phyloP scores from a whole-genome alignment of 2,888 invertebrate species.

The Rugalucina vietnamica region DNA sequence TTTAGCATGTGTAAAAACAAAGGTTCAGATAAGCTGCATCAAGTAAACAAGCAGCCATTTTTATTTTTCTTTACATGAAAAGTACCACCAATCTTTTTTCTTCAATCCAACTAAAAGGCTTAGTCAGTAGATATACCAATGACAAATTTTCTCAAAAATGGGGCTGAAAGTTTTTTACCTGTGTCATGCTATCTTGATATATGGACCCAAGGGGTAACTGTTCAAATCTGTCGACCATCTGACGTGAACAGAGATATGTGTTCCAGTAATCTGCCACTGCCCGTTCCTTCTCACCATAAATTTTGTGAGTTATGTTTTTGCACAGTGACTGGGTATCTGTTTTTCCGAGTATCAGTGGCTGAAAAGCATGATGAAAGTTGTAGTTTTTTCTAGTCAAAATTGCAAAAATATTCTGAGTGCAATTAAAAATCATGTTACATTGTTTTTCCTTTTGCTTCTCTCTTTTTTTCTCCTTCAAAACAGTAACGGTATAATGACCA shows the following conservation, averaged over 20 bases:
- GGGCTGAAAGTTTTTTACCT: no score
- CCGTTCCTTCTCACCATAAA: background rate
- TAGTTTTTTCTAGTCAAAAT: slow-evolving; percentile 11
- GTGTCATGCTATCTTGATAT: background rate
- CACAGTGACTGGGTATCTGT: background rate
- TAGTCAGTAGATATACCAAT: no score
- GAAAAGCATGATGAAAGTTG: no score
- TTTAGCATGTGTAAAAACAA: no score
- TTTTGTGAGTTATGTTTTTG: background rate
- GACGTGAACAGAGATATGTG: background rate
- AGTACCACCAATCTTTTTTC: no score
- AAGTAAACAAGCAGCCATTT: no score
- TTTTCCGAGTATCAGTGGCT: background rate
- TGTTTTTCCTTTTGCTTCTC: background rate
- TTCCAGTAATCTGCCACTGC: background rate
- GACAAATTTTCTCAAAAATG: no score
- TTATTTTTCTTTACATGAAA: no score
- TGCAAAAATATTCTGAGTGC: background rate
- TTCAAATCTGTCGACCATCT: background rate
- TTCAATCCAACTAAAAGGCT: no score
- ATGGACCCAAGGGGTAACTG: background rate
- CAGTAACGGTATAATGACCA: no score
- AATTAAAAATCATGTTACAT: background rate
- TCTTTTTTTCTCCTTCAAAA: no score
- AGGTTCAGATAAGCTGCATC: no score